Evolutionary conservation across 2,113 vertebrate species (phyloP).

Genomic region (Hydropotes inermis): DNA sequence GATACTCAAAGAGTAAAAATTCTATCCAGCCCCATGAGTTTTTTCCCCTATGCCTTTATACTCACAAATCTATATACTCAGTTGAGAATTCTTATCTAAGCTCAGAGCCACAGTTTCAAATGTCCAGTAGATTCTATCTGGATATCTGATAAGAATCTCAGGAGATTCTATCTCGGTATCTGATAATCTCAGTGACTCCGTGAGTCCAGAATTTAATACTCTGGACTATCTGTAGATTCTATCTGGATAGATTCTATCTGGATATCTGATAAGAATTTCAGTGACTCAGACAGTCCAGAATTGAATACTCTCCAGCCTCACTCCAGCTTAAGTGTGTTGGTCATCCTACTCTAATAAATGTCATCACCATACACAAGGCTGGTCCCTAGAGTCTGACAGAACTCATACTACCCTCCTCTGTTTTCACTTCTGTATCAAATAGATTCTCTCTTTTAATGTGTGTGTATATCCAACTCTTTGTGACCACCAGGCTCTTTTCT

Average conservation of each 20-base stretch:
- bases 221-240: background rate
- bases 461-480: background rate
- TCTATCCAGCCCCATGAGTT: background rate
- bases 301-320: background rate
- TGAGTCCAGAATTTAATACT: background rate
- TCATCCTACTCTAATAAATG: background rate
- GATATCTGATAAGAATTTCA: background rate
- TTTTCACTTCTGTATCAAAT: background rate
- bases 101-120: background rate
- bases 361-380: background rate
- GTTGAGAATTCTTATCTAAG: background rate
- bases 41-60: background rate
- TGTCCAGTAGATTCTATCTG: background rate
- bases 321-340: background rate
- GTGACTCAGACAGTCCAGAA: background rate
- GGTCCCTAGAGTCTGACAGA: background rate
- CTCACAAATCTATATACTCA: background rate
- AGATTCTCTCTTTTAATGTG: background rate
- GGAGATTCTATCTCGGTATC: background rate
- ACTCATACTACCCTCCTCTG: background rate
- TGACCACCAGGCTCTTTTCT: background rate
- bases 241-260: background rate
- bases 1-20: background rate
- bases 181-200: background rate
- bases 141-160: background rate